phyloP scores from a whole-genome alignment of 2,113 vertebrate genomes.

The Scophthalmus maximus region DNA sequence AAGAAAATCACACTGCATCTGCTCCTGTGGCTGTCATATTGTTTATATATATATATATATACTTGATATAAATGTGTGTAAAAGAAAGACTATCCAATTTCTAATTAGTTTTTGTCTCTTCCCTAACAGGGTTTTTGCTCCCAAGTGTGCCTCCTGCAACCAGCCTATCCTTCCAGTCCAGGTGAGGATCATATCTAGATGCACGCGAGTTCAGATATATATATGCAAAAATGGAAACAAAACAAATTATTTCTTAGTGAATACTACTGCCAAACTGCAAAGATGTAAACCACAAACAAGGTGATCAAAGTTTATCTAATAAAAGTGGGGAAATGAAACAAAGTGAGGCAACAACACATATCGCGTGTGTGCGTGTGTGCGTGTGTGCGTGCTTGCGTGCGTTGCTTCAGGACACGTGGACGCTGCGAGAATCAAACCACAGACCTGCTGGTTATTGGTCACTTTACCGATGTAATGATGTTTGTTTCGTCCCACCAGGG shows the following conservation, averaged over 20 bases:
- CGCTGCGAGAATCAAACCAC: conserved; percentile 10
- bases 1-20: not conserved
- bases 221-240: too few relatives aligned
- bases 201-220: not conserved
- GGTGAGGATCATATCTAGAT: conserved; percentile 78
- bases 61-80: not conserved
- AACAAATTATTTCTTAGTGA: too few relatives aligned
- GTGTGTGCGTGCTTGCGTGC: too few relatives aligned
- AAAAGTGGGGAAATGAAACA: too few relatives aligned
- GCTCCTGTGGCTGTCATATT: not conserved
- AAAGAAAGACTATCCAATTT: not conserved
- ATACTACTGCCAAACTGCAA: too few relatives aligned
- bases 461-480: conserved; percentile 17
- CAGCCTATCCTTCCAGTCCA: conserved; percentile 97
- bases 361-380: too few relatives aligned
- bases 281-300: too few relatives aligned
- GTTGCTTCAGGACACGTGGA: not conserved
- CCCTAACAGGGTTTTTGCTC: conserved; percentile 92
- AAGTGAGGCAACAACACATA: too few relatives aligned
- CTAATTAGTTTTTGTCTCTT: conserved; percentile 15
- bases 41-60: too few relatives aligned
- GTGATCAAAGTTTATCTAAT: too few relatives aligned
- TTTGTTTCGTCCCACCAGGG: conserved; percentile 82
- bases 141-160: conserved; percentile 97
- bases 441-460: conserved; percentile 10